Evolutionary conservation across 2,113 vertebrate genomes (phyloP), one percentile per base, ranked within the genome.

Genomic region (Podarcis muralis): DNA sequence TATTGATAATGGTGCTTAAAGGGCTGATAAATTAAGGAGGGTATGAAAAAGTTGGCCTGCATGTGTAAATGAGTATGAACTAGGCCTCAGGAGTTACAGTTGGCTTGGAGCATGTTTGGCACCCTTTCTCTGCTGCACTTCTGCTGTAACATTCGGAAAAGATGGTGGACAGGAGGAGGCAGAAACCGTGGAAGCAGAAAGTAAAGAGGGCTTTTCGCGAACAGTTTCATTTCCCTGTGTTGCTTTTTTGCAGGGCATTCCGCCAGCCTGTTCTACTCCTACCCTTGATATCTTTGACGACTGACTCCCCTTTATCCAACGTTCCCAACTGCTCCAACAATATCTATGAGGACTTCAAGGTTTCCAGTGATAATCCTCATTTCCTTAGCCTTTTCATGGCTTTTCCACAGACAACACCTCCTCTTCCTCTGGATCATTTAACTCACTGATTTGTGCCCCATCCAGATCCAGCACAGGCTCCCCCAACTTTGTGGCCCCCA

Each of bases 11-110:
- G 84, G 86, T 91, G 75, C 5, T 80, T 82, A 78, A 84, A 80
- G 86, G 25, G 59, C 48, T 75, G 78, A 80, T 32, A 93, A 81
- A 81, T 87, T 93, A 87, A 91, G 83, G 68, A 88, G 35, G 11
- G 76, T 11, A n/a, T 43, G 57, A 62, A 72, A 80, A 32, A 43
- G 30, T 71, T 27, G 40, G 40, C 16, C 57, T 86, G 79, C 65
- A 43, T 48, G 27, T 57, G 32, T 35, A 53, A 81, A 72, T 30
- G 20, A 74, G 32, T 62, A 62, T 79, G 66, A 87, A 78, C 59
- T 23, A 85, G 59, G 77, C 66, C 27, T 6, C 81, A 84, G 87
- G 90, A 2, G 25, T 2, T 88, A 35, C 22, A 68, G 13, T 16
- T 15, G 9, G 13, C 48, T 27, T 35, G 25, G 25, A 48, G 16